Conservation (phyloP, 2,888 invertebrate genomes). For the Heliconius cydno region DNA sequence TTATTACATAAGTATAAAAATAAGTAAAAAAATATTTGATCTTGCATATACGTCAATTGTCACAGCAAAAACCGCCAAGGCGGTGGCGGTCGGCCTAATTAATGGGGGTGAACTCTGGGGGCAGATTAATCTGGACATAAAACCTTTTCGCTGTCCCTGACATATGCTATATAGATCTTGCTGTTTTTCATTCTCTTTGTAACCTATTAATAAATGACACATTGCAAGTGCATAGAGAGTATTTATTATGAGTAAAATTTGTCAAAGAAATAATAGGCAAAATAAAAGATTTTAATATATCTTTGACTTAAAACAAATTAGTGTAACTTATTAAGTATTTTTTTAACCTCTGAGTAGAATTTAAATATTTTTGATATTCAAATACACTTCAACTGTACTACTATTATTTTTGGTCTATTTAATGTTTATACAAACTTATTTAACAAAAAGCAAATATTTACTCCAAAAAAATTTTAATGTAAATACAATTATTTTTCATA, state of each 20-base stretch:
- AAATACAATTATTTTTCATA: slow-evolving; percentile 3
- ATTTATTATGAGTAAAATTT: not conserved
- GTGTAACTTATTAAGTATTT: no score
- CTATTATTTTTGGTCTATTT: no score
- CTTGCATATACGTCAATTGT: slow-evolving; percentile 68
- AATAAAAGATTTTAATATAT: no score
- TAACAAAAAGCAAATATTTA: not conserved
- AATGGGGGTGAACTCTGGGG: slow-evolving; percentile 66
- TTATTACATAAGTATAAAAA: not conserved
- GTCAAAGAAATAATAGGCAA: not conserved
- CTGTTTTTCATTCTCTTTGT: slow-evolving; percentile 34
- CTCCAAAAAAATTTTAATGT: not conserved
- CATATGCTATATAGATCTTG: slow-evolving; percentile 52
- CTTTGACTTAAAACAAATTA: no score
- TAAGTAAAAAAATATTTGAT: not conserved
- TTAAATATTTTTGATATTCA: no score
- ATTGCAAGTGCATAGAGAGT: not conserved
- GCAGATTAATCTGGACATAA: slow-evolving; percentile 75
- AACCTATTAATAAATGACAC: slow-evolving; percentile 21
- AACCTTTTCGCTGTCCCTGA: slow-evolving; percentile 72
- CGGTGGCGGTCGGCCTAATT: slow-evolving; percentile 70
- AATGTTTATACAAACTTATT: not conserved
- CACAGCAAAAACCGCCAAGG: slow-evolving; percentile 69
- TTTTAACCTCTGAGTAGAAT: no score
- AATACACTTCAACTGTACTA: no score